phyloP scores from a whole-genome alignment of 2,888 invertebrate genomes.

The Dryadula phaetusa region DNA sequence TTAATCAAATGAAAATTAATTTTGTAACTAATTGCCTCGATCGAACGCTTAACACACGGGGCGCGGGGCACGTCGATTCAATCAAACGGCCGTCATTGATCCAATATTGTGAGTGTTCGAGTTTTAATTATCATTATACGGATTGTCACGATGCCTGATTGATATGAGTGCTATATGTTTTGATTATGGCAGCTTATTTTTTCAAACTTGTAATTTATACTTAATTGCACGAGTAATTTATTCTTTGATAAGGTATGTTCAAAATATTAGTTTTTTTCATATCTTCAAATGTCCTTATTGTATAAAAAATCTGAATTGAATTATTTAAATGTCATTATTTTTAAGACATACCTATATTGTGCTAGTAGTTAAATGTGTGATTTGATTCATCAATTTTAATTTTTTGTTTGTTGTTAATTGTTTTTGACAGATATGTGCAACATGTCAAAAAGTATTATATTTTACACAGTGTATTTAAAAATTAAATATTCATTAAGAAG shows the following conservation, averaged over 20 bases:
- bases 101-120: slow-evolving; percentile 51
- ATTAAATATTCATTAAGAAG: too few species aligned
- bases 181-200: slow-evolving; percentile 27
- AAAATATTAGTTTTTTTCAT: too few species aligned
- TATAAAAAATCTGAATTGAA: too few species aligned
- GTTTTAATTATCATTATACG: slow-evolving; percentile 44
- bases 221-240: slow-evolving; percentile 23
- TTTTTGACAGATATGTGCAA: too few species aligned
- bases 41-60: slow-evolving; percentile 57
- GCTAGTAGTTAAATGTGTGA: too few species aligned
- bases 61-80: slow-evolving; percentile 52
- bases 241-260: not conserved
- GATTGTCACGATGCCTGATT: slow-evolving; percentile 41
- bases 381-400: too few species aligned
- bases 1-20: slow-evolving; percentile 62
- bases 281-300: too few species aligned
- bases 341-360: too few species aligned
- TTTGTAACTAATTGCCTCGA: slow-evolving; percentile 59
- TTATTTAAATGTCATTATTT: too few species aligned
- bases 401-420: too few species aligned
- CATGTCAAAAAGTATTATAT: too few species aligned
- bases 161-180: slow-evolving; percentile 37
- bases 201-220: slow-evolving; percentile 24
- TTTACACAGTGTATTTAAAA: too few species aligned
- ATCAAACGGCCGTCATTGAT: slow-evolving; percentile 56